Percentiles rank a stretch among this genome's conserved stretches.
phyloP scores from a whole-genome alignment of 2,113 vertebrate genomes.

The Crypturellus undulatus region DNA sequence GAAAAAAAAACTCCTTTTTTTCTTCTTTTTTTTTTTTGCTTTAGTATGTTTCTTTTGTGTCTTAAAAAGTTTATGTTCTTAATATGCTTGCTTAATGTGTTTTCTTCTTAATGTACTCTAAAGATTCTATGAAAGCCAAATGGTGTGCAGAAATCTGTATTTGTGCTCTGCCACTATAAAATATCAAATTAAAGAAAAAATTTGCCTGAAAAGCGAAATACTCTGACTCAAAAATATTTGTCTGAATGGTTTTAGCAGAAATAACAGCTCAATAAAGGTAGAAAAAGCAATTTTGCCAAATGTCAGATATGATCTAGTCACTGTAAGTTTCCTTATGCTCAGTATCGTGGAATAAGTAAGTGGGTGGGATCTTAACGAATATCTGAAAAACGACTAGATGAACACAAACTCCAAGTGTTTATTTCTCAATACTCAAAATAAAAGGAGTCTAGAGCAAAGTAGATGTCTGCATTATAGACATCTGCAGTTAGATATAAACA shows the following conservation, averaged over 20 bases:
- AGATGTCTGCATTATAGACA: slow-evolving; percentile 4
- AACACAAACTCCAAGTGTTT: background rate
- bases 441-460: slow-evolving; percentile 5
- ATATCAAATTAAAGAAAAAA: background rate
- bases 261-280: background rate
- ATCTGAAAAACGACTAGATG: background rate
- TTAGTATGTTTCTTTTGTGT: background rate
- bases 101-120: background rate
- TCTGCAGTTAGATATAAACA: slow-evolving; percentile 66
- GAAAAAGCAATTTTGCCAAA: background rate
- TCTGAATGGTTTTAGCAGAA: background rate
- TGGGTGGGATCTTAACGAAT: background rate
- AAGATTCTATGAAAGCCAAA: background rate
- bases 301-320: background rate
- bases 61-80: background rate
- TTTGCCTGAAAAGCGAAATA: background rate
- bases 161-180: background rate
- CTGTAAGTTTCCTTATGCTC: background rate
- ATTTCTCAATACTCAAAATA: background rate
- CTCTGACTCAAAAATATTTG: background rate
- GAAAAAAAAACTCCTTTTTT: background rate
- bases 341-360: background rate
- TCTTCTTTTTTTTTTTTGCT: background rate
- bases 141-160: background rate
- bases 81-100: background rate